Base-by-base conservation (phyloP, 2,797 vertebrate genomes). In the Mus caroli region DNA sequence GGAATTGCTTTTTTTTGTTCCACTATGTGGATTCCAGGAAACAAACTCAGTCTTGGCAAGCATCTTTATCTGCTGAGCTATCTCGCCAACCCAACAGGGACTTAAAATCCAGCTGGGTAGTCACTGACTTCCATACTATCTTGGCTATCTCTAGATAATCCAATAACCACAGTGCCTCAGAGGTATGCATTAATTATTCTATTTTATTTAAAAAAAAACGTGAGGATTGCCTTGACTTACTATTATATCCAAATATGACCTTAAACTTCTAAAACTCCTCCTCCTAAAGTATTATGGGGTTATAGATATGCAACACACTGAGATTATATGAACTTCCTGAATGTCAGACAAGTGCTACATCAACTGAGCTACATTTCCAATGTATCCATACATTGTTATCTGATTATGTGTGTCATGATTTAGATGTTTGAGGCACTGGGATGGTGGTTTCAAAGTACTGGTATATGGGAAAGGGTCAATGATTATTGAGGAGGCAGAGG, bases 351-450 rank as follows among this genome's bases (percentile, higher is more conserved):
- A 19, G 12, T 7, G 5, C 37, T 46, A 7, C 1, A 19, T 3
- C 37, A 43, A 60, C 31, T 50, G 19, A 50, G 7, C 13, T 26
- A 26, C 19, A 50, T n/a, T 19, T 12, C 10, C 20, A 24, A 7
- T 34, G 24, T 4, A 60, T 88, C 3, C 0, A 46, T 76, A 28
- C 9, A 19, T 40, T n/a, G 31, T 52, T 52, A 26, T 71, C 40
- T 90, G 85, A 94, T 93, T 76, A 75, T 31, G n/a, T 82, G 22
- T 56, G 24, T 87, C 75, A 84, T 84, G 84, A 86, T 90, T 96
- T 92, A 95, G 69, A 86, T 79, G 37, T 19, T 19, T 94, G 34
- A 94, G 75, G 19, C 40, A 88, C 64, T 77, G 88, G 34, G 85
- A 92, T 92, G 54, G 34, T 85, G 13, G 37, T 88, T 62, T 82